Percentiles rank a stretch among this genome's conserved stretches.
Conservation (phyloP, 37 sponge, comb jelly and placozoan species). For the Ephydatia muelleri region DNA sequence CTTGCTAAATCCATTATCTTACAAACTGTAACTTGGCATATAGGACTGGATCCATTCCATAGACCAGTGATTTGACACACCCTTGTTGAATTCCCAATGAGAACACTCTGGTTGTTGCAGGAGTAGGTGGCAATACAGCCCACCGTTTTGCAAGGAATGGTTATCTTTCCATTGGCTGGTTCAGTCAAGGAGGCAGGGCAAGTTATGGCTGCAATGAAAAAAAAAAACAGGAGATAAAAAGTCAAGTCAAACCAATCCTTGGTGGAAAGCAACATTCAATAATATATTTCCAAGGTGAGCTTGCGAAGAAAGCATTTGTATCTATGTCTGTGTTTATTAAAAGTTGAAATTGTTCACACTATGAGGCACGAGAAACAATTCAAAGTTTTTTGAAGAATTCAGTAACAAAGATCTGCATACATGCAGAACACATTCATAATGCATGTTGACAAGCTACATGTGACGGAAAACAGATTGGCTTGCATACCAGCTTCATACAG, state of each 20-base stretch:
- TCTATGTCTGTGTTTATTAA: no score
- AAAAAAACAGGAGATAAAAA: neutral
- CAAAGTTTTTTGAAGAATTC: no score
- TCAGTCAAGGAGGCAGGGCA: neutral
- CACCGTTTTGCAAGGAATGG: slow-evolving; percentile 1
- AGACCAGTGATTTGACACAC: slow-evolving; percentile 32
- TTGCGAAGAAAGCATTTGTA: no score
- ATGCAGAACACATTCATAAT: no score
- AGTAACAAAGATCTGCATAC: no score
- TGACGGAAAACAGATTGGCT: no score
- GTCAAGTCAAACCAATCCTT: neutral
- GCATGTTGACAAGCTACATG: no score
- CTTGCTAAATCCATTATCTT: neutral
- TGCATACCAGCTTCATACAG: no score
- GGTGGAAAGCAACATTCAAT: neutral
- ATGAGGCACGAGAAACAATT: no score
- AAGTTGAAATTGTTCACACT: no score
- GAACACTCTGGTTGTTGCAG: slow-evolving; percentile 23
- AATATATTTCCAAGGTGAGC: neutral
- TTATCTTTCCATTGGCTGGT: slow-evolving; percentile 22
- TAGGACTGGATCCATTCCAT: slow-evolving; percentile 53
- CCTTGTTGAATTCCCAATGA: slow-evolving; percentile 30
- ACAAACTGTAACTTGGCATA: slow-evolving; percentile 1
- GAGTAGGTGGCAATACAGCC: slow-evolving; percentile 25
- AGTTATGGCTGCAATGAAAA: neutral